phyloP scores from a whole-genome alignment of 2,113 vertebrate genomes.

The Prunella himalayana region DNA sequence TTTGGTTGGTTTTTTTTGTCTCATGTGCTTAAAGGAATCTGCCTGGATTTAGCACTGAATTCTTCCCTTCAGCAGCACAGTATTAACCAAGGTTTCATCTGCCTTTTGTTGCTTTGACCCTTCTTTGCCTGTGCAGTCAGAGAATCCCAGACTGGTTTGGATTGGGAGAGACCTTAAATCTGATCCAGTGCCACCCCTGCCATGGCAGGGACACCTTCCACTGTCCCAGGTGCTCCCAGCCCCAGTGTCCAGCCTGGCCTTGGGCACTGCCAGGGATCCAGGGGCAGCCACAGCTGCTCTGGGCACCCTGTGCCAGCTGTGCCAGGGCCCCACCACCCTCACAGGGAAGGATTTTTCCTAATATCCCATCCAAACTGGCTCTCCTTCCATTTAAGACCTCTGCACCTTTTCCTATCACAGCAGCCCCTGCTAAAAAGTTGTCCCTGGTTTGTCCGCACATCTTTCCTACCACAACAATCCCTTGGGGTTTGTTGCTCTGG shows the following conservation, averaged over 20 bases:
- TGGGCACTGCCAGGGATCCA: neutral
- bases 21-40: neutral
- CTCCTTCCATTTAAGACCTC: neutral
- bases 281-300: neutral
- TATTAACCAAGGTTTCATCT: neutral
- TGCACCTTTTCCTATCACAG: neutral
- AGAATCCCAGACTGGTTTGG: neutral
- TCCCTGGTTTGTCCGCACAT: neutral
- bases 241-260: neutral
- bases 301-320: neutral
- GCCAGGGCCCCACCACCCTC: neutral
- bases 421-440: neutral
- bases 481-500: neutral
- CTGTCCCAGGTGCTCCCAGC: neutral
- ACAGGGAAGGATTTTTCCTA: neutral
- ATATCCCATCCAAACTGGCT: neutral
- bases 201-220: neutral
- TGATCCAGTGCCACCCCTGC: rapidly evolving
- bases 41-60: neutral
- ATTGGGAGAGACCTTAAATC: neutral
- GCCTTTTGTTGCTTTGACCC: neutral
- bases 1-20: neutral
- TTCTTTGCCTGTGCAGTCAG: neutral
- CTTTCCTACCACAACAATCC: neutral
- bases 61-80: neutral